Conservation (phyloP, 64 coral and sea anemone genomes). For the Anthopleura sola region DNA sequence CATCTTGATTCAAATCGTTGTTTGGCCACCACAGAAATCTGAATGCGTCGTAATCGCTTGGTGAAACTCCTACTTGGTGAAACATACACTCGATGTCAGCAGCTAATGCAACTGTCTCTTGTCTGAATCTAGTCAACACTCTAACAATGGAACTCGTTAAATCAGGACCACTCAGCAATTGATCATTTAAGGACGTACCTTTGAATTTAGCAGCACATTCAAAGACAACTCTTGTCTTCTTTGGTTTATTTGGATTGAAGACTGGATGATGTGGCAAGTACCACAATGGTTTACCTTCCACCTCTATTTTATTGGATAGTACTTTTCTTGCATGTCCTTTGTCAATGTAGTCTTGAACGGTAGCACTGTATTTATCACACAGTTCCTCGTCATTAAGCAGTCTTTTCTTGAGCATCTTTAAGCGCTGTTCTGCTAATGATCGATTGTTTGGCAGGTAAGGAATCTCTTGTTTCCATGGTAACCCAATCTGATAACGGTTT, state of each 20-base stretch:
- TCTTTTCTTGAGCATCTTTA: conserved; percentile 13
- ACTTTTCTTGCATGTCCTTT: conserved; percentile 27
- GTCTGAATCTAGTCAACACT: conserved; percentile 23
- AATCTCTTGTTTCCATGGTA: conserved; percentile 23
- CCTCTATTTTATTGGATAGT: background rate
- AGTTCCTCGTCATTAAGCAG: conserved; percentile 14
- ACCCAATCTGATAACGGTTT: conserved; percentile 36
- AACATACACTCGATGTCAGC: conserved; percentile 47
- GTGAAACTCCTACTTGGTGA: conserved; percentile 33
- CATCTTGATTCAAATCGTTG: background rate
- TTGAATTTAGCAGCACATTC: conserved; percentile 34
- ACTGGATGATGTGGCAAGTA: conserved; percentile 62
- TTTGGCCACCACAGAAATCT: conserved; percentile 48
- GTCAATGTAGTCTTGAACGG: conserved; percentile 22
- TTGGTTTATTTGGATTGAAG: conserved; percentile 44
- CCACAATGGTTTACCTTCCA: conserved; percentile 10
- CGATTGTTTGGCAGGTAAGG: conserved; percentile 44
- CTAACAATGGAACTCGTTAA: conserved; percentile 28
- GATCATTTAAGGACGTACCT: conserved; percentile 1
- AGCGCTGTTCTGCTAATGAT: conserved; percentile 13
- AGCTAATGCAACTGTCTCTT: conserved; percentile 15
- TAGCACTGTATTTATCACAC: conserved; percentile 28
- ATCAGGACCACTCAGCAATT: conserved; percentile 47
- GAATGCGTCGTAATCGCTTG: conserved; percentile 24
- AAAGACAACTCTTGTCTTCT: conserved; percentile 52